Evolutionary conservation across 1,140 invertebrate genomes (phyloP).

Genomic region (Hylyphantes graminicola): DNA sequence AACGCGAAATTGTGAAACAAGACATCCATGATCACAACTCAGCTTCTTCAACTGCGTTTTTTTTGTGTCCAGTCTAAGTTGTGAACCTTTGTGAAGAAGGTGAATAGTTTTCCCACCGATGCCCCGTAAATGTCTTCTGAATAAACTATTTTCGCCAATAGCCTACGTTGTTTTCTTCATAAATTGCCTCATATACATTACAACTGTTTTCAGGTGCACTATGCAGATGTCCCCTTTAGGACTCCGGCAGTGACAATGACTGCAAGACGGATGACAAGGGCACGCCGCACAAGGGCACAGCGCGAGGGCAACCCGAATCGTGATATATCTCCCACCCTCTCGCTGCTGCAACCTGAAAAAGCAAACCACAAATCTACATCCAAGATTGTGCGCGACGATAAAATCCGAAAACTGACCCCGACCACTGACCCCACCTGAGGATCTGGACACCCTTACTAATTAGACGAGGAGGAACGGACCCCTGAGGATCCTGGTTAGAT

Average conservation of each 20-base stretch:
- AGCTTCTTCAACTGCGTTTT: no score
- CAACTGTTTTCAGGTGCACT: neutral
- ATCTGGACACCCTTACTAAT: conserved; percentile 59
- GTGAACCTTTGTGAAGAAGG: no score
- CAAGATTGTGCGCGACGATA: conserved; percentile 41
- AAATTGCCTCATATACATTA: neutral
- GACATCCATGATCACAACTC: no score
- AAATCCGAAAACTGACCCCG: conserved; percentile 32
- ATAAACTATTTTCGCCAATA: no score
- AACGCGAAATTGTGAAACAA: no score
- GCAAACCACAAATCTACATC: conserved; percentile 43
- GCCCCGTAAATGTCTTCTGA: no score
- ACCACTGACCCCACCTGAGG: conserved; percentile 32
- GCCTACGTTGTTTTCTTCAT: neutral
- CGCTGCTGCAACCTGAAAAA: conserved; percentile 14
- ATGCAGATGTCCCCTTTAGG: neutral
- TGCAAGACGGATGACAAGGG: conserved; percentile 50
- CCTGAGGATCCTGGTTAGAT: no score
- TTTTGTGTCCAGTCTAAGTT: no score
- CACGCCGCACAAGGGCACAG: conserved; percentile 48
- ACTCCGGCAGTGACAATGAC: conserved; percentile 48
- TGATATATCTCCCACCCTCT: conserved; percentile 55
- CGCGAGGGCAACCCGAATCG: conserved; percentile 44
- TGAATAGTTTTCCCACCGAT: no score
- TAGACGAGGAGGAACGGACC: conserved; percentile 4